Evolutionary conservation across 2,113 vertebrate species (phyloP), one percentile per base, ranked within the genome.

Genomic region (Odocoileus virginianus): DNA sequence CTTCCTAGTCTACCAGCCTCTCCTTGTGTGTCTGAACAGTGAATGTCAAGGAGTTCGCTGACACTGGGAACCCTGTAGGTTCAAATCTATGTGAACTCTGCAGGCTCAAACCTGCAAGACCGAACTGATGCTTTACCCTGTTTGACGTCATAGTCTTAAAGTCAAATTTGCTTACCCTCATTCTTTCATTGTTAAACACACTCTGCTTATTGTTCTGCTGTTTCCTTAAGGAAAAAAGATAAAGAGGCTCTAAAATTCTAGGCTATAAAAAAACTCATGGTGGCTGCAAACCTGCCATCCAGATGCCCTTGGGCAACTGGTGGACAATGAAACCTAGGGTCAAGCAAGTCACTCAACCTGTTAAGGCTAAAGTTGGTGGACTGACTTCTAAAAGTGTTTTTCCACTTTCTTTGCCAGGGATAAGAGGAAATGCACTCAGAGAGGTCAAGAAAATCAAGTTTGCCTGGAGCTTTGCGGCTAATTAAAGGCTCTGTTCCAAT

Each of bases 111-210:
- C 19, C 81, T n/a, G 36, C n/a, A 67, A 81, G 64, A 52, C 47
- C 74, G 60, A 82, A 58, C 8, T 2, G 3, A 27, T 15, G 12
- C 19, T 76, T 93, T 84, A 45, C 57, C 54, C 64, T 36, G 60
- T 84, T 94, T 97, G 96, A 98, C 88, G 64, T 98, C 96, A 97
- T 23, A 30, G 74, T 16, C 74, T 87, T 96, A 40, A 90, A 67
- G 52, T 97, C 89, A 97, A 96, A 82, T 96, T 97, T 97, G 61
- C 64, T 96, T 81, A 43, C 74, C 93, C 79, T 93, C n/a, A 79
- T 85, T 93, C 79, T 81, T 91, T 60, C 61, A 89, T 86, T 83
- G 87, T 92, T 96, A 95, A 94, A 79, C 58, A 94, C 54, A 95
- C 94, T 89, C 58, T 89, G 60, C 76, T 95, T 82, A 94, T 97